Conservation (phyloP, 2,113 vertebrate species). For the Actinemys pallida region DNA sequence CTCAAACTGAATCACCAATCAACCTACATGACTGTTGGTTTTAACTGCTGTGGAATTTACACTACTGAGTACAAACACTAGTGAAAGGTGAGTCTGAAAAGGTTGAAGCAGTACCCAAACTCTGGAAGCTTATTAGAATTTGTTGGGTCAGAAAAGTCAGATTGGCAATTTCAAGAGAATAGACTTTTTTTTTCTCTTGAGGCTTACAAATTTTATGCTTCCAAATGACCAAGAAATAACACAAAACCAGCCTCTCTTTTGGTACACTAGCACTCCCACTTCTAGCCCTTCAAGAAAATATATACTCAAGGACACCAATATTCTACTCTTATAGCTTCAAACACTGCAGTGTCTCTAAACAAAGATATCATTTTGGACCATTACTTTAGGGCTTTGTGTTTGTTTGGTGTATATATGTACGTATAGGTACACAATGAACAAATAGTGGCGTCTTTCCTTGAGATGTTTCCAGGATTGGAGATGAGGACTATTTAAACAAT, state of each 20-base stretch:
- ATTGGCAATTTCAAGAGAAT: neutral
- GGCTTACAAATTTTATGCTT: neutral
- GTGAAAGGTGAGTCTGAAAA: neutral
- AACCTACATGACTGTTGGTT: neutral
- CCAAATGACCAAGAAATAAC: neutral
- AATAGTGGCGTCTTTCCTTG: no score
- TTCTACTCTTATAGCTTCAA: neutral
- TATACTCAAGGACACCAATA: neutral
- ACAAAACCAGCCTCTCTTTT: neutral
- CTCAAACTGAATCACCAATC: neutral
- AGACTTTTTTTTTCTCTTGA: neutral
- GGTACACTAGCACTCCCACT: neutral
- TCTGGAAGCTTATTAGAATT: neutral
- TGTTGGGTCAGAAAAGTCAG: neutral
- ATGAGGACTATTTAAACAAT: no score
- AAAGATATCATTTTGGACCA: neutral
- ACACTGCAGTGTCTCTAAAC: neutral
- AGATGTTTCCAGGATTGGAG: no score
- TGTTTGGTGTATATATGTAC: no score
- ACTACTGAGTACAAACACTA: neutral
- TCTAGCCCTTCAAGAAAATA: neutral
- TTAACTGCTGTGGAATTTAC: neutral
- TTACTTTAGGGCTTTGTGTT: no score
- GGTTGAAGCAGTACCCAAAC: neutral
- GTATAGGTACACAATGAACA: no score